Evolutionary conservation across 2,113 vertebrate species (phyloP).

Genomic region (Odontesthes bonariensis): DNA sequence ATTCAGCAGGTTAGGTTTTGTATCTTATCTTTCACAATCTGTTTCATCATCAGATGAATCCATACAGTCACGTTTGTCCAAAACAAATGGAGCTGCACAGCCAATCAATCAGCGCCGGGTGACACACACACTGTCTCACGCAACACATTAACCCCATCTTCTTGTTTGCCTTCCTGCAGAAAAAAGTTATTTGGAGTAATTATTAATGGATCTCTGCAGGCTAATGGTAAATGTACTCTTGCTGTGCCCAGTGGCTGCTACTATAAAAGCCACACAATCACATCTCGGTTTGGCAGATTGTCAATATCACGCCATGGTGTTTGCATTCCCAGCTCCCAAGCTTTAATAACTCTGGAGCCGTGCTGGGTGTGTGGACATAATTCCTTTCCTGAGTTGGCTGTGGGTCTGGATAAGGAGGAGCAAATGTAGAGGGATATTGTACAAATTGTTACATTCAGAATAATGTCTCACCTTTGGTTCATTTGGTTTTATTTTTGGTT

Average conservation of each 20-base stretch:
- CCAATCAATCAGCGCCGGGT: slow-evolving; percentile 22
- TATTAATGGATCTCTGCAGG: slow-evolving; percentile 6
- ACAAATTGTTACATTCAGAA: neutral
- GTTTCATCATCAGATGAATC: neutral
- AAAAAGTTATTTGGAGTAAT: slow-evolving; percentile 7
- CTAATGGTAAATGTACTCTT: neutral
- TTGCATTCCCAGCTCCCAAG: slow-evolving; percentile 6
- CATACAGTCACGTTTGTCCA: slow-evolving; percentile 27
- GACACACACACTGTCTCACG: neutral
- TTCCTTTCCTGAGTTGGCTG: neutral
- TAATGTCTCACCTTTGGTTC: neutral
- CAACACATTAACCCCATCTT: neutral
- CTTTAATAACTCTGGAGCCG: slow-evolving; percentile 25
- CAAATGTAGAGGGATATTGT: neutral
- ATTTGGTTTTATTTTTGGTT: too few relatives aligned
- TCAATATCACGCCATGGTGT: slow-evolving; percentile 23
- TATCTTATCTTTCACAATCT: neutral
- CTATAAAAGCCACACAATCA: slow-evolving; percentile 32
- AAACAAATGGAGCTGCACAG: slow-evolving; percentile 5
- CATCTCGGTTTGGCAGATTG: slow-evolving; percentile 23
- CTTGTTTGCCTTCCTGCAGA: neutral
- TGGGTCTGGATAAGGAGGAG: slow-evolving; percentile 2
- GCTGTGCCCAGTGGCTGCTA: slow-evolving; percentile 26
- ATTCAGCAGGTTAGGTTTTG: neutral
- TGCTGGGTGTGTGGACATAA: slow-evolving; percentile 38